A percentile compares a stretch with the other conserved stretches of the same genome.
phyloP scores from a whole-genome alignment of 2,888 invertebrate genomes.

The Lottia gigantea region DNA sequence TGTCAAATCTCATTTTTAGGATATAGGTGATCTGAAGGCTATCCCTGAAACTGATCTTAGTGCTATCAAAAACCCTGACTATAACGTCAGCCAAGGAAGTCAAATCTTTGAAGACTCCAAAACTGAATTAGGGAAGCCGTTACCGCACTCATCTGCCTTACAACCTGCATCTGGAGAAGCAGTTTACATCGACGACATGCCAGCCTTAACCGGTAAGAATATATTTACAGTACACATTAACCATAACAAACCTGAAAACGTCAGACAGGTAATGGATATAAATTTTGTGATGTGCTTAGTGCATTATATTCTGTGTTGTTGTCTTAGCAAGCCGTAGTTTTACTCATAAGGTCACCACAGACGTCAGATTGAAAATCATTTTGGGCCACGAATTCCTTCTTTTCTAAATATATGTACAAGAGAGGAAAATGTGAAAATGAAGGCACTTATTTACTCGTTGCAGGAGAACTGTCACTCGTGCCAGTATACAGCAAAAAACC shows the following conservation, averaged over 20 bases:
- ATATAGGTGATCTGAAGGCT: not conserved
- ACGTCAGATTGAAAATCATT: too few relatives aligned
- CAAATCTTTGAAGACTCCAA: constrained; percentile 69
- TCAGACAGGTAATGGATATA: too few relatives aligned
- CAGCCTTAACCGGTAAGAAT: constrained; percentile 73
- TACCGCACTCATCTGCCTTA: constrained; percentile 82
- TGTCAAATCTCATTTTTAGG: not conserved
- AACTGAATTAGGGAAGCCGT: constrained; percentile 77
- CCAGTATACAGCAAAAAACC: constrained; percentile 84
- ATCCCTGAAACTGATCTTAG: constrained; percentile 20
- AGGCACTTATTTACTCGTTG: too few relatives aligned
- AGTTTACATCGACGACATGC: constrained; percentile 88
- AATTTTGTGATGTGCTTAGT: too few relatives aligned
- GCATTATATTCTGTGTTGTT: too few relatives aligned
- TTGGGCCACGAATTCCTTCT: too few relatives aligned
- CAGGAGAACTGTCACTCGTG: constrained; percentile 82
- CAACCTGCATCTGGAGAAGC: constrained; percentile 92
- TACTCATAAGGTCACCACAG: too few relatives aligned
- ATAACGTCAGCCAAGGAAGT: constrained; percentile 36
- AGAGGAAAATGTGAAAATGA: too few relatives aligned
- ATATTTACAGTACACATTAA: too few relatives aligned
- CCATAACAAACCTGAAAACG: too few relatives aligned
- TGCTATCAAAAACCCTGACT: constrained; percentile 39
- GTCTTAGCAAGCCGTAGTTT: too few relatives aligned
- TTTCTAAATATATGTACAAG: too few relatives aligned